phyloP scores from a whole-genome alignment of 2,888 invertebrate genomes.

The Digitonthophagus gazella region DNA sequence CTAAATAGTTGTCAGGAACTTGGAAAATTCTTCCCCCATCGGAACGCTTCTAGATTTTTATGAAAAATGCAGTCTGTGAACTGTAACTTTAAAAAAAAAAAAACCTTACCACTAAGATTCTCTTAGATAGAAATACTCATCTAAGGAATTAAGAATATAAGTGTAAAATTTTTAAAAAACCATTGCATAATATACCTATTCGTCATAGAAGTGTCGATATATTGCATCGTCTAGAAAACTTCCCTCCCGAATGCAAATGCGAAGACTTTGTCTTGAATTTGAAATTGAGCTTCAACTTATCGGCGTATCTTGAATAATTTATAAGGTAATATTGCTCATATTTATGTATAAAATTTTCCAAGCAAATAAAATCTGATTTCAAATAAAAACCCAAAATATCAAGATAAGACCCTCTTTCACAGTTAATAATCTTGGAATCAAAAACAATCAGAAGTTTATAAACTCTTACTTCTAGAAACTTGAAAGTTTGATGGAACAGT shows the following conservation, averaged over 20 bases:
- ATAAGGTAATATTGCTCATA: neutral
- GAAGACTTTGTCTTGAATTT: neutral
- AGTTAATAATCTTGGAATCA: too few relatives aligned
- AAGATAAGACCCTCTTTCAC: too few relatives aligned
- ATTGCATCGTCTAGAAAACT: neutral
- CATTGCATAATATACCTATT: too few relatives aligned
- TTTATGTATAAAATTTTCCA: neutral
- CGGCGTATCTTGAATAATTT: neutral
- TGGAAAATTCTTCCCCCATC: neutral
- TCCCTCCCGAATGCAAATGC: neutral
- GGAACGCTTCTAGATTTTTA: neutral
- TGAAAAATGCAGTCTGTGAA: neutral
- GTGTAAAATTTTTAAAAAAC: too few relatives aligned
- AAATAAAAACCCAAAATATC: too few relatives aligned
- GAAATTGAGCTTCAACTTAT: neutral
- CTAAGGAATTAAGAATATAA: neutral
- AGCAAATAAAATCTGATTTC: neutral
- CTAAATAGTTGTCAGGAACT: neutral
- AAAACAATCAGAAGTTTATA: too few relatives aligned
- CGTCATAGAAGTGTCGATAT: neutral
- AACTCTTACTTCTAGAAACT: too few relatives aligned
- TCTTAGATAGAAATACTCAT: too few relatives aligned
- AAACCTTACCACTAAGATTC: too few relatives aligned
- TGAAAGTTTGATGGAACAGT: too few relatives aligned
- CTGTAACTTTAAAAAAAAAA: neutral